Conservation (phyloP, 2,888 invertebrate species). For the Mimas tiliae region DNA sequence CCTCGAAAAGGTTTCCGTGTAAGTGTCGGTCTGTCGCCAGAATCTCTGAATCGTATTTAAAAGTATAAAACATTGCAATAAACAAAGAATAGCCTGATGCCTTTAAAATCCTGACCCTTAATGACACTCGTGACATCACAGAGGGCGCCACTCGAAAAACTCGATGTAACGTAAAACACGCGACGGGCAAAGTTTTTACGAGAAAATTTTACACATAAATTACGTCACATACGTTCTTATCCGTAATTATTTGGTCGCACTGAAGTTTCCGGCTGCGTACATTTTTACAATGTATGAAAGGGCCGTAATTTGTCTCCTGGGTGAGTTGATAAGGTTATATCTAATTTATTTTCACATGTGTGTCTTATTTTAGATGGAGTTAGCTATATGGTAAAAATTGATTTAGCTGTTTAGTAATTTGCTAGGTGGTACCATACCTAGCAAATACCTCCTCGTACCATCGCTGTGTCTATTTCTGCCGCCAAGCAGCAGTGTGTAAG, state of each 20-base stretch:
- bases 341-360: conserved; percentile 19
- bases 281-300: conserved; percentile 71
- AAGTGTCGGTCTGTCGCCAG: conserved; percentile 44
- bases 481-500: no score
- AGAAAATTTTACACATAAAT: conserved; percentile 77
- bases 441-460: no score
- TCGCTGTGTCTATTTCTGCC: no score
- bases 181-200: conserved; percentile 63
- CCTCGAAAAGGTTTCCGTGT: conserved; percentile 42
- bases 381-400: neutral
- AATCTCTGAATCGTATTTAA: conserved; percentile 49
- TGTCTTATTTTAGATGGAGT: neutral
- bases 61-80: conserved; percentile 46
- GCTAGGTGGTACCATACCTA: no score
- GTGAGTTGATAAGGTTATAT: conserved; percentile 39
- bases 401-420: no score
- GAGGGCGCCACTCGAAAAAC: conserved; percentile 55
- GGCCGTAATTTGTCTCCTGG: conserved; percentile 62
- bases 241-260: conserved; percentile 73
- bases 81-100: conserved; percentile 61
- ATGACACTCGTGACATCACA: conserved; percentile 58
- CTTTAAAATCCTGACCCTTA: conserved; percentile 63
- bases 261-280: conserved; percentile 65
- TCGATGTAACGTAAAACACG: conserved; percentile 58
- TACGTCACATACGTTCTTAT: conserved; percentile 74